Evolutionary conservation across 2,797 vertebrate genomes (phyloP).

Genomic region (Tinamus major): DNA sequence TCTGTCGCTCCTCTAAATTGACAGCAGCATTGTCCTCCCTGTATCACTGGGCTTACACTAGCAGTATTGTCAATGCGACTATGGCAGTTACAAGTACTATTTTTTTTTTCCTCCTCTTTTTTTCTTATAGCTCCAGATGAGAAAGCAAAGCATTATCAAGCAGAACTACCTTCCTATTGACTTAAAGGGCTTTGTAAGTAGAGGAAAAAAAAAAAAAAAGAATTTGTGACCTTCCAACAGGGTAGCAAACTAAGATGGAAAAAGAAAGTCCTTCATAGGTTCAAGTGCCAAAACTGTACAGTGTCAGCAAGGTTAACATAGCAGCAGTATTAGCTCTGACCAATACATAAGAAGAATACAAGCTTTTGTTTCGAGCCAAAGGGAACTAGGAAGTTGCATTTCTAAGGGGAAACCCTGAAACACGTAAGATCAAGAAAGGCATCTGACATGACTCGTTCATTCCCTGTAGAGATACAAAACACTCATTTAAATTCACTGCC

Average conservation of each 20-base stretch:
- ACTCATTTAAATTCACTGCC: not conserved
- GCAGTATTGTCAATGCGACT: not conserved
- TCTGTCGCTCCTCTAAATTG: not conserved
- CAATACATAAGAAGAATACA: not conserved
- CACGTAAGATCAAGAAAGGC: not conserved
- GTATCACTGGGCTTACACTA: accelerated
- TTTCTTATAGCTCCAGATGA: not conserved
- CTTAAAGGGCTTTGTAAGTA: not conserved
- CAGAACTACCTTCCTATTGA: not conserved
- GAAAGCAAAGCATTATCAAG: not conserved
- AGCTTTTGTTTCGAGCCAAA: not conserved
- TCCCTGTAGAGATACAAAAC: not conserved
- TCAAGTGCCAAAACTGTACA: not conserved
- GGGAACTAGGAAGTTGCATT: not conserved
- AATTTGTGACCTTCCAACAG: not conserved
- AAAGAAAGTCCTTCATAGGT: not conserved
- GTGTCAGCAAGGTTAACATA: not conserved
- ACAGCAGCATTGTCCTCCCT: not conserved
- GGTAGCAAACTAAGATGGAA: not conserved
- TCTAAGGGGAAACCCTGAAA: not conserved
- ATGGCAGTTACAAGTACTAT: not conserved
- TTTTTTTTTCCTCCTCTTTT: not conserved
- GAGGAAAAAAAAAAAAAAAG: not conserved
- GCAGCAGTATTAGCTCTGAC: not conserved
- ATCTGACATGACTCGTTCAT: not conserved